Percentiles rank a stretch among this genome's conserved stretches.
Conservation (phyloP, 2,113 vertebrate genomes). For the Phrynocephalus versicolor region DNA sequence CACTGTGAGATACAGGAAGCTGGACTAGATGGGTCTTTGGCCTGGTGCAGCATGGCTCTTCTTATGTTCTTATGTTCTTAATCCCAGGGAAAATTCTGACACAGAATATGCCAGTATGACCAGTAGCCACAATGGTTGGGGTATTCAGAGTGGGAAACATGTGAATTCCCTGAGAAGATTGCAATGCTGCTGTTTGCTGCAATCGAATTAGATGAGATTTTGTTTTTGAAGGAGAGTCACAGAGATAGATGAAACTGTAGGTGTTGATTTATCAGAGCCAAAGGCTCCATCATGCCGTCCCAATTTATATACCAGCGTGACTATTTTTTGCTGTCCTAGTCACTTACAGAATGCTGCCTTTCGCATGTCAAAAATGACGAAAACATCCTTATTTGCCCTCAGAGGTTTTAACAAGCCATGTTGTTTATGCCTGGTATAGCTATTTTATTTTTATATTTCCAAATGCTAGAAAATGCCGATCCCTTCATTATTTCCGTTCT, state of each 20-base stretch:
- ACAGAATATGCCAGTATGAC: too few relatives aligned
- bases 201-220: background rate
- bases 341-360: background rate
- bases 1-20: too few relatives aligned
- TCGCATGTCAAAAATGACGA: conserved; percentile 16
- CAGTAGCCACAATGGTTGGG: too few relatives aligned
- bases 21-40: too few relatives aligned
- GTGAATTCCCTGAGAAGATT: background rate
- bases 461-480: background rate
- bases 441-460: background rate
- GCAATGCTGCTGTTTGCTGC: background rate
- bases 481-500: background rate
- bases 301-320: background rate
- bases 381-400: background rate
- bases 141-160: background rate
- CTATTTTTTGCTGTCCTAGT: background rate
- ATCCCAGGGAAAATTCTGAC: too few relatives aligned
- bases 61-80: too few relatives aligned
- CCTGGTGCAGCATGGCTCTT: too few relatives aligned
- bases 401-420: background rate
- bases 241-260: background rate
- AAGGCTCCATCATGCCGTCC: background rate
- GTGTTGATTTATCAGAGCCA: background rate
- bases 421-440: conserved; percentile 7
- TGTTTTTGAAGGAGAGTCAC: background rate